phyloP scores from a whole-genome alignment of 1,140 invertebrate species.

The Laupala kohalensis region DNA sequence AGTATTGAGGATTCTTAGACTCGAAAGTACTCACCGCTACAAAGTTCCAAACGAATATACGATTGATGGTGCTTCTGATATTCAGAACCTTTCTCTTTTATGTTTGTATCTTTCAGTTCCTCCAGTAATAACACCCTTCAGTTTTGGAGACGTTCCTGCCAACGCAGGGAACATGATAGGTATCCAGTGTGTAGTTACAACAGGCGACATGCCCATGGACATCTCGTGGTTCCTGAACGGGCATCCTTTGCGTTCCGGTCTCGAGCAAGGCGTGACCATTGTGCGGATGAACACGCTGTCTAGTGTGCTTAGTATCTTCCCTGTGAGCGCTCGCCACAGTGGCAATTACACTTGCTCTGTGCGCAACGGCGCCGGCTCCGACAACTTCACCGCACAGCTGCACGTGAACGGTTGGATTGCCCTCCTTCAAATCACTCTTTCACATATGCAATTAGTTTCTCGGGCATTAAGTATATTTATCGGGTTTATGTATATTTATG shows the following conservation, averaged over 20 bases:
- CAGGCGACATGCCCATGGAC: constrained; percentile 67
- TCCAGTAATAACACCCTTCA: constrained; percentile 20
- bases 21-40: no score
- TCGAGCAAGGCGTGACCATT: constrained; percentile 24
- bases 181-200: constrained; percentile 64
- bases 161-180: constrained; percentile 28
- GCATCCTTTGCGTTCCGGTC: constrained; percentile 26
- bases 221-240: constrained; percentile 65
- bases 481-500: no score
- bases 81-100: no score
- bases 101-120: constrained; percentile 13
- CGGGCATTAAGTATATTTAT: no score
- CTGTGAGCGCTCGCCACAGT: constrained; percentile 21
- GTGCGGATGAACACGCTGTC: not conserved
- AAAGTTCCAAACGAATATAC: no score
- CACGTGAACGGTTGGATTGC: constrained; percentile 60
- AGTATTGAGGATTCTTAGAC: no score
- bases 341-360: constrained; percentile 19
- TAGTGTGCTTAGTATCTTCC: constrained; percentile 27
- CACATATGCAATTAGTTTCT: no score
- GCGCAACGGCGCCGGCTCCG: constrained; percentile 57
- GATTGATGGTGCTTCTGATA: no score
- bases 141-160: constrained; percentile 22
- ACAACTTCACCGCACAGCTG: constrained; percentile 47
- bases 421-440: no score